Conservation (phyloP, 2,888 invertebrate species). For the Napeogenes inachia region DNA sequence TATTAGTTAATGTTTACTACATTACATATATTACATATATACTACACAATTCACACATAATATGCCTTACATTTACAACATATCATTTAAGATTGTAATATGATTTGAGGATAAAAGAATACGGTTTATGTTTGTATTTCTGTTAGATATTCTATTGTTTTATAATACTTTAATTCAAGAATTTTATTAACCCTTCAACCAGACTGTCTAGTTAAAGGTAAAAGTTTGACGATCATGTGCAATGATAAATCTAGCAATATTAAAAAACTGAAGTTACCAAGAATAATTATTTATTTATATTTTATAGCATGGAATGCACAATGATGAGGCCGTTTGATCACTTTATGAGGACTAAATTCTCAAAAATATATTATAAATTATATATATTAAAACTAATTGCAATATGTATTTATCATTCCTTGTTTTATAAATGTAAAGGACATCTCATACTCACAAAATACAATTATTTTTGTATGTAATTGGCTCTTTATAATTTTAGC, state of each 20-base stretch:
- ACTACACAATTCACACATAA: too few relatives aligned
- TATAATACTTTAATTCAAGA: too few relatives aligned
- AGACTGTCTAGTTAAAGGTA: too few relatives aligned
- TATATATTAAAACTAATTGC: not conserved
- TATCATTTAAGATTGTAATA: too few relatives aligned
- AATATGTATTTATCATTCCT: conserved; percentile 5
- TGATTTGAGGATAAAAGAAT: too few relatives aligned
- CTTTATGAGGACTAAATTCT: conserved; percentile 57
- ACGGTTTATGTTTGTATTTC: too few relatives aligned
- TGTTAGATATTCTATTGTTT: too few relatives aligned
- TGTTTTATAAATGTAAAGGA: not conserved
- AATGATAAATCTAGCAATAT: not conserved
- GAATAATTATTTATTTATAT: conserved; percentile 1
- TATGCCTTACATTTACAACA: too few relatives aligned
- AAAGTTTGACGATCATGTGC: not conserved
- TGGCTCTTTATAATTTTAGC: conserved; percentile 59
- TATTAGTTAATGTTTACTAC: not conserved
- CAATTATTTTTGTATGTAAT: conserved; percentile 16
- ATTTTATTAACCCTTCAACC: too few relatives aligned
- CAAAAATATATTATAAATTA: conserved; percentile 37
- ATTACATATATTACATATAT: not conserved
- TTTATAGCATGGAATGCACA: conserved; percentile 59
- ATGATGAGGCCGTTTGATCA: conserved; percentile 12
- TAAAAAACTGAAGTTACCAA: conserved; percentile 29
- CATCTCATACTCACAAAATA: not conserved